Base-by-base conservation (phyloP, 2,888 invertebrate species). In the Emmelina monodactyla region DNA sequence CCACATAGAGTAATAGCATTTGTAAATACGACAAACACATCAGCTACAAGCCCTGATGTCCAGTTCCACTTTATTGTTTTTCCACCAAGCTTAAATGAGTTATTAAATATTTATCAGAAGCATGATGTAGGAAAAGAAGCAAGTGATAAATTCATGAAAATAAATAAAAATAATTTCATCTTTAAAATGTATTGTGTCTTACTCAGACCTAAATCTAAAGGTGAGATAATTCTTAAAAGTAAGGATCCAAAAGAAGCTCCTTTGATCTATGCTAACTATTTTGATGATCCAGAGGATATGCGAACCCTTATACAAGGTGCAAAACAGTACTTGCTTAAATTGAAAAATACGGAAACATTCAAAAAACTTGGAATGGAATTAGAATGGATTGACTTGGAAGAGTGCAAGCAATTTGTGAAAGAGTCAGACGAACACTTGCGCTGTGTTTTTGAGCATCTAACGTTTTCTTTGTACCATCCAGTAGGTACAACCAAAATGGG, bases 401-500 rank as follows among this genome's bases (percentile, higher is more conserved):
- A 89, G 1, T 94, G 94, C 50, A 78, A 82, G 9, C 84, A 86
- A 34, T 64, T 89, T 9, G 79, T 80, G 1, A 76, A 83, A 38
- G 89, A 86, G 53, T 85, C 88, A 0, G 93, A 94, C 55, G 71
- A 82, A 1, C 92, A 88, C 55, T 93, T 91, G 88, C 93, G 92
- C 55, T 94, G 94, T 50, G 90, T 92, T 90, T 89, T 92, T 14
- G 71, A 89, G 7, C 85, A 89, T 25, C 92, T 92, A 45, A 89
- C 91, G 0, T 87, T 86, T 4, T 93, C 92, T 0, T 90, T 93
- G 33, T 93, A 93, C 53, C 92, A 92, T 70, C 92, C 92, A 0
- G 88, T 90, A 0, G 93, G 93, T 1, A 94, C 93, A 0, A 89
- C 89, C 30, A 93, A 92, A 58, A 94, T 94, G 94, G 94, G 93